Evolutionary conservation across 2,888 invertebrate species (phyloP).

Genomic region (Drosophila acutilabella): DNA sequence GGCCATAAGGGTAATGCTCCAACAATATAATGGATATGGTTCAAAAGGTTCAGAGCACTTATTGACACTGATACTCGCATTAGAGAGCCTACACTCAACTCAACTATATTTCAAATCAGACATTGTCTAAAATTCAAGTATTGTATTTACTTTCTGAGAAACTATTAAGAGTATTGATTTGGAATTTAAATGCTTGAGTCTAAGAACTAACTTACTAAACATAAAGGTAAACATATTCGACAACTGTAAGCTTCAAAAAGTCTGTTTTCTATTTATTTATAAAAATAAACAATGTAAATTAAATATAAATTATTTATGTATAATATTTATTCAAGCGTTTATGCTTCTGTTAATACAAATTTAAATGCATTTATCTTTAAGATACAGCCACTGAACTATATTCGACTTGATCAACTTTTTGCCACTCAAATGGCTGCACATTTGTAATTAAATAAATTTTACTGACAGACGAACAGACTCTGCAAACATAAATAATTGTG

Average conservation of each 20-base stretch:
- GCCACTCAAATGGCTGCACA: conserved; percentile 3
- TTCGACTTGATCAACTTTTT: not conserved
- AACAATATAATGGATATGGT: conserved; percentile 24
- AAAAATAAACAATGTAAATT: no score
- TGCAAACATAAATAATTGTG: not conserved
- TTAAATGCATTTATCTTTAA: no score
- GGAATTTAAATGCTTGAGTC: no score
- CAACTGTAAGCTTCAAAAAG: no score
- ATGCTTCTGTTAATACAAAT: no score
- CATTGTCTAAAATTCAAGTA: not conserved
- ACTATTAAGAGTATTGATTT: no score
- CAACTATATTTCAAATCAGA: not conserved
- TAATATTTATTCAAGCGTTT: no score
- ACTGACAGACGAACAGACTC: not conserved
- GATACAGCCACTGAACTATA: no score
- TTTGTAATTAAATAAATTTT: conserved; percentile 5
- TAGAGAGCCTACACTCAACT: conserved; percentile 1
- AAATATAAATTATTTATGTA: no score
- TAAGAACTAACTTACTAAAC: no score
- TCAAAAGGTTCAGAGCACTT: conserved; percentile 8
- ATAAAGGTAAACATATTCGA: no score
- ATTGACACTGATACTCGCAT: conserved; percentile 6
- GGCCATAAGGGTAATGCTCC: conserved; percentile 52
- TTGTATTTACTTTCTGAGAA: not conserved
- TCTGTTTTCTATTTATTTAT: no score